Base-by-base conservation (phyloP, 2,888 invertebrate genomes). In the Thalpophila matura region DNA sequence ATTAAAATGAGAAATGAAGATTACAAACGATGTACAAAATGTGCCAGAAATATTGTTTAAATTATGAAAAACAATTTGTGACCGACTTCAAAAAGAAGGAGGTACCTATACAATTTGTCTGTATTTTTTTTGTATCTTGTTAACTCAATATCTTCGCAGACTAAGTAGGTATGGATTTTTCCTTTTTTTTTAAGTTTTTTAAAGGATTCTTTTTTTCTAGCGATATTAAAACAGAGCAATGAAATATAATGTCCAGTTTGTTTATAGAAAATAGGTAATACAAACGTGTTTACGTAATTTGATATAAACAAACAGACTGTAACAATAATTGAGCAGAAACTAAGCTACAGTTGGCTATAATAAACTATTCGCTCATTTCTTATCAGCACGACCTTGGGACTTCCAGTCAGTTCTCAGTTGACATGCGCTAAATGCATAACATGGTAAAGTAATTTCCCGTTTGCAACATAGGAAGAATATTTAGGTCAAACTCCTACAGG, bases 301-400 rank as follows among this genome's bases (percentile, higher is more conserved):
- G 33, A 43, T 46, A 26, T 33, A 47, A 40, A 55, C 50, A 46
- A 33, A 33, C 33, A 33, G 7, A n/a, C 31, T 50, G 43, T 56
- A 27, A 27, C 14, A 45, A 62, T 38, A 33, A 62, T 27, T 43
- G 37, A 50, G 16, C 42, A 40, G n/a, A 50, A 59, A 57, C 46
- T 68, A 77, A 60, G 14, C 33, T 18, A 14, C 33, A 29, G 14
- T 20, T n/a, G n/a, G 54, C 55, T 68, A 58, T 68, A 68, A 54
- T 74, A 63, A 77, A 69, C 62, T 66, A 79, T 78, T 75, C 64
- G 70, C 74, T 80, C 76, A 65, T 62, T 74, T 75, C 80, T 88
- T 89, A 88, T 89, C 88, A 81, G 40, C 26, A n/a, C 53, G 80
- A 84, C 88, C 89, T 88, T 87, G 82, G 77, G 68, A n/a, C 57